phyloP scores from a whole-genome alignment of 2,113 vertebrate genomes.

The Engraulis encrasicolus region DNA sequence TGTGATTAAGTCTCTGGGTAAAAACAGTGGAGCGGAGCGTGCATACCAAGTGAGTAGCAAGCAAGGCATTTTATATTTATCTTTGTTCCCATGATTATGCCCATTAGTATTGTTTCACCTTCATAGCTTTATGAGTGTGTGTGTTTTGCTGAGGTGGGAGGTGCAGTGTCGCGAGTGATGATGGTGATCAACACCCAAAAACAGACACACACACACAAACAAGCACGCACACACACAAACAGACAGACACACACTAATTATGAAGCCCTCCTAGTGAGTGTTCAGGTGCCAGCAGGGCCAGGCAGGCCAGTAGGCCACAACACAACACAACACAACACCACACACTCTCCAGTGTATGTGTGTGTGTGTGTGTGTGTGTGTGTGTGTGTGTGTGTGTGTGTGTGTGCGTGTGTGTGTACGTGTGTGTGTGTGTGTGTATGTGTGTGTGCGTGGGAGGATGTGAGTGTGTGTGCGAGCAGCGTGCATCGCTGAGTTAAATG shows the following conservation, averaged over 20 bases:
- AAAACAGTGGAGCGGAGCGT: neutral
- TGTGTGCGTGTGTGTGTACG: constrained; percentile 15
- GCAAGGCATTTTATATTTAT: neutral
- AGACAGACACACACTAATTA: too few species aligned
- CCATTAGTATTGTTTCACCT: neutral
- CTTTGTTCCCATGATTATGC: neutral
- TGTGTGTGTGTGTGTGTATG: constrained; percentile 27
- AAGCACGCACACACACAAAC: too few species aligned
- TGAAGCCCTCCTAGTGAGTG: too few species aligned
- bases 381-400: constrained; percentile 19
- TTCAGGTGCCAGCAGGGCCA: neutral
- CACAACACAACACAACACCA: neutral
- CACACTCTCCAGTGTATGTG: neutral
- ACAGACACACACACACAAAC: too few species aligned
- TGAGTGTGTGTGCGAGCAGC: neutral
- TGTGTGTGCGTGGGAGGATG: neutral
- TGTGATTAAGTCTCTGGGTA: neutral
- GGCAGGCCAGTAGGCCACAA: neutral
- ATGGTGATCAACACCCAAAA: too few species aligned
- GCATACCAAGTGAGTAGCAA: neutral
- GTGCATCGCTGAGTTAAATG: too few species aligned
- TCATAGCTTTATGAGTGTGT: neutral
- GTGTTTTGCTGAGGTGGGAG: constrained; percentile 23
- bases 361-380: neutral
- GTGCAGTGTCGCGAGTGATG: constrained; percentile 31